Percentiles rank a stretch among this genome's conserved stretches.
These are phyloP conservation scores for Tragelaphus scriptus DNA, from an alignment of 2,113 vertebrate species.

Conservation along the genomic window DNA sequence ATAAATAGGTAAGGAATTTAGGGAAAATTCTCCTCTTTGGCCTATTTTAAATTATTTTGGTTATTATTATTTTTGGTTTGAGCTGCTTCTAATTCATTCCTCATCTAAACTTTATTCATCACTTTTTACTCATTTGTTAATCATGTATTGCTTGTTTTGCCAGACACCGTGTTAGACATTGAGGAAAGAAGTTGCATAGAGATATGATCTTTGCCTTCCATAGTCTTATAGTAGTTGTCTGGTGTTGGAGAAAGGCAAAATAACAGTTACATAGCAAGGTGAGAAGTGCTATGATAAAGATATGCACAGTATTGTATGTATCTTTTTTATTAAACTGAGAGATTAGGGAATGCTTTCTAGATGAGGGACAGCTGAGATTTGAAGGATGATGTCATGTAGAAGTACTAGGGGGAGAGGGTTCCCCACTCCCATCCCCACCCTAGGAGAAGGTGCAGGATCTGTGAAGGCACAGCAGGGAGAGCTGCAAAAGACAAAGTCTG, in stretches of 20 bases:
- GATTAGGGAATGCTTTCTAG: neutral
- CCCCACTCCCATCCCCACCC: accelerated
- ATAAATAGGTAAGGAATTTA: neutral
- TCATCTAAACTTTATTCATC: neutral
- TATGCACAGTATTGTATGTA: neutral
- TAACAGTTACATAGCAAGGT: neutral
- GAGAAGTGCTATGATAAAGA: neutral
- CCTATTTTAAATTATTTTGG: neutral
- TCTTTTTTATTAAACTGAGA: neutral
- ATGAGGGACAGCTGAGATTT: neutral
- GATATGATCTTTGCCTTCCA: neutral
- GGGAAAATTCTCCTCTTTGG: neutral
- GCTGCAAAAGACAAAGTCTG: neutral
- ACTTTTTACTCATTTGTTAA: neutral
- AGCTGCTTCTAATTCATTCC: neutral
- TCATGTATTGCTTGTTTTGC: neutral
- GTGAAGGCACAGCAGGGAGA: neutral
- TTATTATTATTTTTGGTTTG: neutral
- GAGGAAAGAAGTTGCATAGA: neutral
- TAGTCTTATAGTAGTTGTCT: neutral
- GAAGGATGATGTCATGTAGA: neutral
- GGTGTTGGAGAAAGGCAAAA: neutral
- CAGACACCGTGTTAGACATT: neutral
- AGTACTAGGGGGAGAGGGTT: accelerated
- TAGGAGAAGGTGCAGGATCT: neutral